phyloP scores from a whole-genome alignment of 2,888 invertebrate species.

The Physocephala rufipes region DNA sequence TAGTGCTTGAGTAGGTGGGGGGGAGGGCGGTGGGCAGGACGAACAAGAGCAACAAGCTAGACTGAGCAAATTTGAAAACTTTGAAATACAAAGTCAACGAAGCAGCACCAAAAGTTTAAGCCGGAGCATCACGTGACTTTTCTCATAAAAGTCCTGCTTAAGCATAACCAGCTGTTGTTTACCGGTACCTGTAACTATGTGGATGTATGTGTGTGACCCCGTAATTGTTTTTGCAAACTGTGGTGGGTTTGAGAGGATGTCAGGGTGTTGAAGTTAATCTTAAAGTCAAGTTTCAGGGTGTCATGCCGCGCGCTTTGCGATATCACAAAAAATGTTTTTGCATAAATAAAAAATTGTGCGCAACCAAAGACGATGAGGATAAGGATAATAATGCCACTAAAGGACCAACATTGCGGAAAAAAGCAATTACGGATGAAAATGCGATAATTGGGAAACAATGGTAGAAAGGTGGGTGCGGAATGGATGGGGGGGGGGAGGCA shows the following conservation, averaged over 20 bases:
- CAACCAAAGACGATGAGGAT: neutral
- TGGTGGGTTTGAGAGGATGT: too few species aligned
- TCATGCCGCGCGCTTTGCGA: constrained; percentile 1
- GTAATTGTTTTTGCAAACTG: neutral
- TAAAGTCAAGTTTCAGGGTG: constrained; percentile 27
- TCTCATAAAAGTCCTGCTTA: constrained; percentile 26
- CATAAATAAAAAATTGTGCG: constrained; percentile 26
- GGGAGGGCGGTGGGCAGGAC: neutral
- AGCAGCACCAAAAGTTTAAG: neutral
- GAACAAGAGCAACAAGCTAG: neutral
- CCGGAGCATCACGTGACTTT: constrained; percentile 30
- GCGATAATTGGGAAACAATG: neutral
- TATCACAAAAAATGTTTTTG: constrained; percentile 1
- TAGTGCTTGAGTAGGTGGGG: too few species aligned
- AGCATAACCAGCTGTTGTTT: neutral
- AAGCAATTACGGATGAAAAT: neutral
- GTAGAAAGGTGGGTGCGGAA: neutral
- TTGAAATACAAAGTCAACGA: constrained; percentile 24
- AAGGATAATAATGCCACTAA: neutral
- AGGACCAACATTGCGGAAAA: constrained; percentile 28
- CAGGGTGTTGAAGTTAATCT: constrained; percentile 28
- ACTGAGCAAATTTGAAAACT: constrained; percentile 10
- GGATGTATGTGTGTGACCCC: constrained; percentile 12
- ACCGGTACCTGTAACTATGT: neutral
- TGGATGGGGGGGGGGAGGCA: neutral